These are phyloP conservation scores for Pardalotus punctatus DNA, from an alignment of 2,113 vertebrate genomes.

Conservation along the genomic window DNA sequence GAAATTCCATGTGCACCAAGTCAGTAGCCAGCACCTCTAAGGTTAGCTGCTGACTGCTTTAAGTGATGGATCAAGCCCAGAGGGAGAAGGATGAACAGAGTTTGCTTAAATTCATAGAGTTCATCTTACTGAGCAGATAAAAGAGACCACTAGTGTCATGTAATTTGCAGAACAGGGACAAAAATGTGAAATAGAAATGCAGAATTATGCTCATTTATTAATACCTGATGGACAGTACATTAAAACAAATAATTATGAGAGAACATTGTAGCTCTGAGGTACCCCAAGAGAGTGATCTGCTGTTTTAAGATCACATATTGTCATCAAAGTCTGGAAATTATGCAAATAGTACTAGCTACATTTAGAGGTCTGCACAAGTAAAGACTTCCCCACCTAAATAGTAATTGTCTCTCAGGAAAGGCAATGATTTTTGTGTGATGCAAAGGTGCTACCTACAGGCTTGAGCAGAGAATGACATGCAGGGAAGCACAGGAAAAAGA, in stretches of 20 bases:
- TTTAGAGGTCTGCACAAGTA: constrained; percentile 47
- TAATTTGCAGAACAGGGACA: background rate
- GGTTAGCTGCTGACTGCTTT: fast-evolving
- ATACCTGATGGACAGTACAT: background rate
- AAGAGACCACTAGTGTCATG: background rate
- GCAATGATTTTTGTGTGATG: constrained; percentile 21
- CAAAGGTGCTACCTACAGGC: constrained; percentile 77
- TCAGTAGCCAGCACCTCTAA: background rate
- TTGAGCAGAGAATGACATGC: constrained; percentile 38
- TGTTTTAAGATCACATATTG: constrained; percentile 65
- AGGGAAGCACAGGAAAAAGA: background rate
- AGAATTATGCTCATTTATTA: background rate
- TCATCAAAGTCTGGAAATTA: constrained; percentile 76
- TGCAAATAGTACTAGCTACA: constrained; percentile 64
- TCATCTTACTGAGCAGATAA: background rate
- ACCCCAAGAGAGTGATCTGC: background rate
- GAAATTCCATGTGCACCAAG: background rate
- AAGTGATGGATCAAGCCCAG: background rate
- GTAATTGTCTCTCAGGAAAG: background rate
- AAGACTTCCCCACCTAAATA: constrained; percentile 50
- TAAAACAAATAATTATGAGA: background rate
- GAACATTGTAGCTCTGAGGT: background rate
- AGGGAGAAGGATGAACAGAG: background rate
- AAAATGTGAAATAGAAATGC: background rate
- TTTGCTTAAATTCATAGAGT: background rate